Evolutionary conservation across 2,113 vertebrate genomes (phyloP), one percentile per base, ranked within the genome.

Genomic region (Antechinus stuartii): DNA sequence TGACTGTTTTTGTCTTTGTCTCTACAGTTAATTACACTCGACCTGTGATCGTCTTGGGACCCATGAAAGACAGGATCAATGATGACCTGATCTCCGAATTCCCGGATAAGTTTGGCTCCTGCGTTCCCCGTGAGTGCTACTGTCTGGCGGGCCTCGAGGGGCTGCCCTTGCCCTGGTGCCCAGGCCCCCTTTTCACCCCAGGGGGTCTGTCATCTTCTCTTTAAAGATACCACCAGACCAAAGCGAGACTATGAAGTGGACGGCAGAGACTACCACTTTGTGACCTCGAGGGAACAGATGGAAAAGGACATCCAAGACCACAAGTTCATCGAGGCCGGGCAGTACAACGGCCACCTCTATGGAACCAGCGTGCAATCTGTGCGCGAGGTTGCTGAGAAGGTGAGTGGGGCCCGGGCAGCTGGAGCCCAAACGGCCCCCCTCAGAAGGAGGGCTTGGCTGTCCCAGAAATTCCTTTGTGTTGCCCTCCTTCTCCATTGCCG

Each of bases 231-330:
- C 35, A 99, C 99, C 35, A 99, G 99, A 98, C 99, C 99, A 92
- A 99, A 99, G 98, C 98, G 99, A 19, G 99, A 99, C 98, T 99
- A 99, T 61, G 99, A 99, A 97, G 99, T 99, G 98, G 99, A 99
- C 91, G 99, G 99, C 93, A 98, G 99, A 92, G 99, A 99, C 97
- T 99, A 99, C 97, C 99, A 99, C 98, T 99, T 99, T 91, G 99
- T 99, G 94, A 98, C 99, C 96, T 99, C 99, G 95, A 98, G 99
- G 95, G 99, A 99, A 95, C 99, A 99, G 98, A 99, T 99, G 99
- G 99, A 99, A 98, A 99, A 99, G 96, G 99, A 99, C 98, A 99
- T 99, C 97, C 99, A 99, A 98, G 99, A 99, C 97, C 99, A 99
- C 98, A 99, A 99, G 97, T 99, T 99, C 98, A 99, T 99, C 97